Base-by-base conservation (phyloP, 2,888 invertebrate species). In the Lissonota sp. region DNA sequence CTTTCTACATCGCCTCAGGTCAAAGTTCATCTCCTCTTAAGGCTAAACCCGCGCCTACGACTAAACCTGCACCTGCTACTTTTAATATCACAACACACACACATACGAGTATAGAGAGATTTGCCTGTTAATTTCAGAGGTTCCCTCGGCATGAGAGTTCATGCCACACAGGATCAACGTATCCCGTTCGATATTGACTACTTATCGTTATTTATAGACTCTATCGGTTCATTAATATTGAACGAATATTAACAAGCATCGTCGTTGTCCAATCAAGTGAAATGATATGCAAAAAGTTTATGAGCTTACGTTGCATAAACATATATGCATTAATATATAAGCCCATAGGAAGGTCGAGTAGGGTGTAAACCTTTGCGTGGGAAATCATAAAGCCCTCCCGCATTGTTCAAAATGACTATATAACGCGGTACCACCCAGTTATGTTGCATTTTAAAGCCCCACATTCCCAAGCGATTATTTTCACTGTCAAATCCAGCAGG, bases 1-100 rank as follows among this genome's bases (percentile, higher is more conserved):
- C 78, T 79, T 79, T 80, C 80, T 71, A 78, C 77, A 75, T 63
- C 40, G 79, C 77, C 76, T 72, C 63, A 67, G 86, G 85, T 87
- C 83, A 86, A 80, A 87, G 86, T 87, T 88, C 86, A 80, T 67
- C 76, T 74, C 67, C 70, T 77, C 60, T 51, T 79, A 75, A 71
- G 81, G 79, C 74, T 39, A 62, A 69, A 75, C 53, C 69, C 53
- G 42, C 55, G 67, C 63, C 67, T 69, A 80, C 63, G 72, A 58
- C 57, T 49, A 55, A 80, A 79, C 75, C 78, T 60, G 77, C 84
- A 85, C 84, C 83, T 82, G 83, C 84, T 82, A 75, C n/a, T n/a
- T n/a, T 75, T 82, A 82, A 80, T 75, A 77, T 74, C 55, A 70
- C 73, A 75, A 81, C 75, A 63, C 53, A 60, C 46, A 72, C 60